These are phyloP conservation scores for Phrynocephalus versicolor DNA, from an alignment of 2,113 vertebrate species.

Conservation along the genomic window DNA sequence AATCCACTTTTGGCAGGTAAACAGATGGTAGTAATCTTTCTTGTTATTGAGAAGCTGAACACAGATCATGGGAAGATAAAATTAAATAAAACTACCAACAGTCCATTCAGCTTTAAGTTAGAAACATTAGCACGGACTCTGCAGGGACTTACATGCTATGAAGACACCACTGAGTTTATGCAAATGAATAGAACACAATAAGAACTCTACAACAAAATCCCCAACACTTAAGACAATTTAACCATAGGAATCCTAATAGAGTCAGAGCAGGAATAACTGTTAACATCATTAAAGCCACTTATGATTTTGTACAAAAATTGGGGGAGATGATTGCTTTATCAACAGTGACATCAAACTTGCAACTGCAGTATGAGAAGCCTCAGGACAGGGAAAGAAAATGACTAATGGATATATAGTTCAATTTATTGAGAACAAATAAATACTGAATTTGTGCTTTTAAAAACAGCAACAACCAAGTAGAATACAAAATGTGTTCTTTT, in stretches of 20 bases:
- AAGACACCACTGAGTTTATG: slow-evolving; percentile 39
- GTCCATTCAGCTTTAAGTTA: neutral
- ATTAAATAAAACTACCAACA: slow-evolving; percentile 11
- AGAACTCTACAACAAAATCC: neutral
- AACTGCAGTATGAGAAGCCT: neutral
- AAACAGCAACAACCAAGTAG: neutral
- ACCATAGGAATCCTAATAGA: neutral
- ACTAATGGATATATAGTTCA: slow-evolving; percentile 27
- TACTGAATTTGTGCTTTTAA: too few species aligned
- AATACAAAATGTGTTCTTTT: neutral
- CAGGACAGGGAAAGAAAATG: too few species aligned
- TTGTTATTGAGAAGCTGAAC: slow-evolving; percentile 51
- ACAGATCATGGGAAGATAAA: slow-evolving; percentile 39
- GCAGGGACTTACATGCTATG: slow-evolving; percentile 40
- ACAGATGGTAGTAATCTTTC: slow-evolving; percentile 48
- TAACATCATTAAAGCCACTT: neutral
- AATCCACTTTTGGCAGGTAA: slow-evolving; percentile 44
- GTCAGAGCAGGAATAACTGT: neutral
- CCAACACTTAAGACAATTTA: neutral
- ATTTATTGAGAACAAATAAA: slow-evolving; percentile 26
- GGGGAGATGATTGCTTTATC: neutral
- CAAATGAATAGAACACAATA: neutral
- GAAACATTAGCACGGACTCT: slow-evolving; percentile 24
- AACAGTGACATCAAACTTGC: neutral
- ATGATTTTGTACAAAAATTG: neutral